Evolutionary conservation across 2,113 vertebrate genomes (phyloP), one percentile per base, ranked within the genome.

Genomic region (Tetraodon nigroviridis): DNA sequence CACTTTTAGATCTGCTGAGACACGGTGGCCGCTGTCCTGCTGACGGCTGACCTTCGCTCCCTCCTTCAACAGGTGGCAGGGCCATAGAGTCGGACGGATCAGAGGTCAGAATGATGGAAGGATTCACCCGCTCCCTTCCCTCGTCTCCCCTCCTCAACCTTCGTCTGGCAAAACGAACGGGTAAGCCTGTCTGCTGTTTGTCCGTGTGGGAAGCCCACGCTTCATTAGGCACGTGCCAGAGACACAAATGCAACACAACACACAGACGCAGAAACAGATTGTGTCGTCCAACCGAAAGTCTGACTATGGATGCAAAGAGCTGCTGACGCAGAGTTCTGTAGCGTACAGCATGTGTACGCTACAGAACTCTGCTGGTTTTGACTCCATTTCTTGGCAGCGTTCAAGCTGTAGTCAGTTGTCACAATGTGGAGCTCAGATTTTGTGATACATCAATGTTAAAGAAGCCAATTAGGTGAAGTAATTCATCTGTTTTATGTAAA

Each of bases 111-210:
- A 81, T 79, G 73, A 78, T 78, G 27, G 83, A 87, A 20, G 85
- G 85, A 14, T 83, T 84, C 75, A 84, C 76, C 16, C 85, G 80
- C 18, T 87, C 85, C 0, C 85, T 87, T 32, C 85, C 85, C 19
- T 87, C 85, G 15, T 87, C 85, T n/a, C 85, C 85, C 4, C 81
- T 85, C 21, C 82, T 87, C 46, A 81, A 83, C 61, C 64, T 85
- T 10, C 78, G 81, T 10, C 64, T 80, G 65, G 48, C 40, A 19
- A 86, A 86, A 62, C 80, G 69, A 71, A 6, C 74, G 1, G 85
- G 85, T 87, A 76, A 13, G 71, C 42, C 5, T 2, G 3, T 48
- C 17, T 47, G 1, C 29, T 21, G 8, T 53, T 18, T 55, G 4
- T 51, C 50, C 17, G 22, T 22, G 37, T 41, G 14, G 20, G 12